Evolutionary conservation across 2,113 vertebrate species (phyloP), one percentile per base, ranked within the genome.

Genomic region (Mormyrus iriodes): DNA sequence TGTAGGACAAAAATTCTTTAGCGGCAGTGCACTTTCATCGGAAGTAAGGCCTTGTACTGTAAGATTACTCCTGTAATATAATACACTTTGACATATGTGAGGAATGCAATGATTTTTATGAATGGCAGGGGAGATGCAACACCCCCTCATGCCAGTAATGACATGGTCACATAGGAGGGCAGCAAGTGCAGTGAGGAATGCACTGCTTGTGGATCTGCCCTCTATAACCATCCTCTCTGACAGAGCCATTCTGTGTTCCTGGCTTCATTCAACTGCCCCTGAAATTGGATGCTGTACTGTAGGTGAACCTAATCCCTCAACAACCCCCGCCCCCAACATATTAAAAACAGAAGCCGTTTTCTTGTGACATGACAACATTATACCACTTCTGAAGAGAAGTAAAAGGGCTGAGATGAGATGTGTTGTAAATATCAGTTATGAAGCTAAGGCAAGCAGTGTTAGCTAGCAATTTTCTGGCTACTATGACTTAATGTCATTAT

Each of bases 231-330:
- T 58, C 88, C 39, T 35, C 76, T 84, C 52, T 90, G 89, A 90
- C 89, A 90, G 46, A 79, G 35, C 61, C 61, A 46, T 85, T 73
- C 55, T 65, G 21, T 89, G 52, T 27, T 55, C 48, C 85, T 27
- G 61, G 46, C 31, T 86, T 53, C 49, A 90, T 89, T 69, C 46
- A 13, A 5, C 88, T 61, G 35, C 42, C 85, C 53, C 48, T 85
- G 76, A 89, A 89, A 86, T 89, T 69, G 83, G 65, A 87, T 87
- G 46, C 89, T 90, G 89, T 87, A 87, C 61, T 76, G 85, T 76
- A 86, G 61, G 39, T 90, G 58, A 90, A 86, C 89, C 89, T 87
- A 55, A 86, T 87, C 65, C 58, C 55, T 44, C 58, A 84, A 55
- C 86, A 2, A 12, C 44, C 27, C 55, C 49, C 53, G 17, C 42